These are phyloP conservation scores for Sympetrum striolatum DNA, from an alignment of 2,888 invertebrate genomes.

Conservation along the genomic window DNA sequence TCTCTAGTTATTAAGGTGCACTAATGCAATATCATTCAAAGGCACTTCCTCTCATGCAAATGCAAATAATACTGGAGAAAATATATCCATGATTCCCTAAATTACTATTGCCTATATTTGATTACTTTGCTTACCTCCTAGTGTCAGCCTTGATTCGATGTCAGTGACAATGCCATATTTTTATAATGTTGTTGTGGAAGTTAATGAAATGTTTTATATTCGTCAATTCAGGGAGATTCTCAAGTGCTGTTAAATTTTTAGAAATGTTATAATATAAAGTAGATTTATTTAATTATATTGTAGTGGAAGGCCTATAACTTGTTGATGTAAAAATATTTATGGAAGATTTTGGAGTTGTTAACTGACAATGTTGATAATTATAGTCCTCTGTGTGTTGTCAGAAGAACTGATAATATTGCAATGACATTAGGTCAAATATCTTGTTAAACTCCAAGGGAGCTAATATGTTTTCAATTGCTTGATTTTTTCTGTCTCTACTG, in stretches of 20 bases:
- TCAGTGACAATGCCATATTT: conserved; percentile 18
- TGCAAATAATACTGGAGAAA: too few species aligned
- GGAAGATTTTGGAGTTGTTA: conserved; percentile 22
- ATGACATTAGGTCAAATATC: neutral
- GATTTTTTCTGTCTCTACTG: neutral
- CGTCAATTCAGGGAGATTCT: conserved; percentile 24
- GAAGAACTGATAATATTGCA: neutral
- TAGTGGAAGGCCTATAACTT: neutral
- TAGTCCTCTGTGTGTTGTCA: neutral
- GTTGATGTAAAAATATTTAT: conserved; percentile 24
- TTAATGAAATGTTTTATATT: conserved; percentile 12
- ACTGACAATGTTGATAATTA: neutral
- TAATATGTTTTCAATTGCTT: neutral
- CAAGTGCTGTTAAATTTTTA: conserved; percentile 29
- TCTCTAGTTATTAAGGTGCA: too few species aligned
- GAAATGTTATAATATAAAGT: conserved; percentile 16
- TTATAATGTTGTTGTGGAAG: conserved; percentile 15
- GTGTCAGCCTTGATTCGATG: neutral
- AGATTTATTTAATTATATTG: conserved; percentile 21
- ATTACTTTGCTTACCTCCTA: too few species aligned
- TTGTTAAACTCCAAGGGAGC: neutral
- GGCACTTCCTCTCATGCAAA: too few species aligned
- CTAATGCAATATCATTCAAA: too few species aligned
- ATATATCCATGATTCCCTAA: too few species aligned
- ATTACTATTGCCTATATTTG: too few species aligned